Evolutionary conservation across 2,113 vertebrate genomes (phyloP), one percentile per base, ranked within the genome.

Genomic region (Cnemophilus loriae): DNA sequence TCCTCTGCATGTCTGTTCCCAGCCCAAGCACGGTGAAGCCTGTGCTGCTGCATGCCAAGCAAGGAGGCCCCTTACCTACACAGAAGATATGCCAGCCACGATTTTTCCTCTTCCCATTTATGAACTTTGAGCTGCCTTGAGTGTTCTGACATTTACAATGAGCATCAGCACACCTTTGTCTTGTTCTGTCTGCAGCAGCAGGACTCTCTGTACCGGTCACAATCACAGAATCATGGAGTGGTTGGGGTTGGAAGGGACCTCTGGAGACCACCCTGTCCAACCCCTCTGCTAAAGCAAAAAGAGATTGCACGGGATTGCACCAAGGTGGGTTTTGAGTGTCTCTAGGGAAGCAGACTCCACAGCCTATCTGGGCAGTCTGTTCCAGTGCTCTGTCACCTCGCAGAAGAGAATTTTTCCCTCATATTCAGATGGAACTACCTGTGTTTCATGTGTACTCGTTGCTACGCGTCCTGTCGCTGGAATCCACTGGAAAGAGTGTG

Each of bases 71-170:
- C 33, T 20, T 21, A 42, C 46, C 22, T 9, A 2, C 32, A 14
- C 0, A 10, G 27, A 35, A 24, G 33, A 11, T 44, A 2, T 3
- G 1, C 24, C 63, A 16, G 30, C 33, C 39, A 19, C 3, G 0
- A 7, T 13, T 50, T 57, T n/a, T 5, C 8, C 22, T 41, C 53
- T 78, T 50, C 26, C 28, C 7, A 23, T 9, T 32, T 9, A 11
- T 0, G 9, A 27, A 7, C 13, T 84, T 18, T 13, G 39, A 35
- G 69, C 68, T 32, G 13, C 7, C 55, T 65, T 4, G 3, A 15
- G 30, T 6, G 13, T 9, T 20, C 33, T 6, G 33, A 28, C 33
- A 13, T 18, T 52, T 27, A 20, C 46, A 9, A 6, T 2, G 16
- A 28, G 5, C 41, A 27, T 2, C 65, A 19, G 47, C 56, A 7